Percentiles rank a stretch among this genome's conserved stretches.
phyloP scores from a whole-genome alignment of 2,888 invertebrate genomes.

The Amphipoea lucens region DNA sequence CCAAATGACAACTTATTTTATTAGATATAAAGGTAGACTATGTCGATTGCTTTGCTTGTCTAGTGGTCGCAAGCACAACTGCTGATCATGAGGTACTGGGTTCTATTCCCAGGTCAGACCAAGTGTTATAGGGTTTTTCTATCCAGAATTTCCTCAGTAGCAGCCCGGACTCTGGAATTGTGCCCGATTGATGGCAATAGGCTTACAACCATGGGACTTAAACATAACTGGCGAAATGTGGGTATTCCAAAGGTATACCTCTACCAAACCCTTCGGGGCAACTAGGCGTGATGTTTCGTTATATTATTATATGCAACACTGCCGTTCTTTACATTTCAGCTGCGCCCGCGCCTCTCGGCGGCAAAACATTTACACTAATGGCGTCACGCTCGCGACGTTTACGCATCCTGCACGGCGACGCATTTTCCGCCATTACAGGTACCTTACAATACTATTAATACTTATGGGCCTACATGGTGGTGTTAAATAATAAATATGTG shows the following conservation, averaged over 20 bases:
- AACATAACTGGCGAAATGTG: neutral
- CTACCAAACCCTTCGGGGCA: neutral
- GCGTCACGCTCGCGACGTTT: conserved; percentile 50
- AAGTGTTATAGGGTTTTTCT: neutral
- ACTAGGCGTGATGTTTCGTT: neutral
- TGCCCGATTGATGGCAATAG: neutral
- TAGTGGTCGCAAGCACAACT: neutral
- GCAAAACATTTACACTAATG: conserved; percentile 50
- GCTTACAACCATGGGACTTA: neutral
- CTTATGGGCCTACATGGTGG: neutral
- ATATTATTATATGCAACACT: neutral
- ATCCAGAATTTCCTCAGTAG: neutral
- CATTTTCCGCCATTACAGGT: conserved; percentile 29
- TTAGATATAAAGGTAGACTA: neutral
- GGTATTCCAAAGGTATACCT: neutral
- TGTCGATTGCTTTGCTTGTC: neutral
- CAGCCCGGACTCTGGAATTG: neutral
- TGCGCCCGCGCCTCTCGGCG: conserved; percentile 57
- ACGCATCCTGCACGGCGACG: conserved; percentile 35
- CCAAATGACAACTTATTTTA: no score
- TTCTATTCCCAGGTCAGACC: neutral
- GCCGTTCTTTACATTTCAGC: neutral
- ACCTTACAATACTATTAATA: conserved; percentile 35
- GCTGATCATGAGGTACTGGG: neutral
- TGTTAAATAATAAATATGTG: conserved; percentile 4